phyloP scores from a whole-genome alignment of 2,113 vertebrate genomes.

The Microtus oregoni region DNA sequence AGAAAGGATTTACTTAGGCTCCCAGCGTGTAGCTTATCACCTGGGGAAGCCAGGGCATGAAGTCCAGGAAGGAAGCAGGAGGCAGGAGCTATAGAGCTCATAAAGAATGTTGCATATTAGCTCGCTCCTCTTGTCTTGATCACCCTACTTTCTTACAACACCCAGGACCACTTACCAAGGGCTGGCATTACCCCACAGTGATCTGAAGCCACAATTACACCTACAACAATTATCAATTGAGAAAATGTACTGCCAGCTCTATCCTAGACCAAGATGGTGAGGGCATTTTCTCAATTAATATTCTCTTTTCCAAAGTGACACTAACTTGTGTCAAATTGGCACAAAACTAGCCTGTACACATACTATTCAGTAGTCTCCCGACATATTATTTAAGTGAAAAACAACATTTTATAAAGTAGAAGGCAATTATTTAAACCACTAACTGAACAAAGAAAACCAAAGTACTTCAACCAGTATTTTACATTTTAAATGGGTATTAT shows the following conservation, averaged over 20 bases:
- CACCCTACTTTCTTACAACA: neutral
- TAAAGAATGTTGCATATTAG: neutral
- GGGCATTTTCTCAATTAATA: neutral
- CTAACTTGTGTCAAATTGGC: neutral
- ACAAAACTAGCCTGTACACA: neutral
- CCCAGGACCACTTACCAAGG: neutral
- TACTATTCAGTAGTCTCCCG: neutral
- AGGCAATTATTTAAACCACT: neutral
- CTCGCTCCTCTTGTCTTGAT: neutral
- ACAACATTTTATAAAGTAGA: neutral
- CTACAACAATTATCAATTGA: neutral
- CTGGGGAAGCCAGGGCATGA: too few species aligned
- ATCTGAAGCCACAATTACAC: neutral
- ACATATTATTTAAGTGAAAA: neutral
- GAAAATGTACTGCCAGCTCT: neutral
- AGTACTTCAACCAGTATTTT: neutral
- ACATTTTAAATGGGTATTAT: neutral
- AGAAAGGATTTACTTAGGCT: neutral
- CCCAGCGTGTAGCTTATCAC: neutral
- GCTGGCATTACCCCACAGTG: neutral
- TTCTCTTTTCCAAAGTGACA: neutral
- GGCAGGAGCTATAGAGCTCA: neutral
- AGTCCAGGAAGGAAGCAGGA: neutral
- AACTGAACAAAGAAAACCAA: neutral
- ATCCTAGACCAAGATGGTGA: neutral